A percentile compares a stretch with the other conserved stretches of the same genome.
These are phyloP conservation scores for Hoplostethus mediterraneus DNA, from an alignment of 2,797 vertebrate genomes.

Conservation along the genomic window DNA sequence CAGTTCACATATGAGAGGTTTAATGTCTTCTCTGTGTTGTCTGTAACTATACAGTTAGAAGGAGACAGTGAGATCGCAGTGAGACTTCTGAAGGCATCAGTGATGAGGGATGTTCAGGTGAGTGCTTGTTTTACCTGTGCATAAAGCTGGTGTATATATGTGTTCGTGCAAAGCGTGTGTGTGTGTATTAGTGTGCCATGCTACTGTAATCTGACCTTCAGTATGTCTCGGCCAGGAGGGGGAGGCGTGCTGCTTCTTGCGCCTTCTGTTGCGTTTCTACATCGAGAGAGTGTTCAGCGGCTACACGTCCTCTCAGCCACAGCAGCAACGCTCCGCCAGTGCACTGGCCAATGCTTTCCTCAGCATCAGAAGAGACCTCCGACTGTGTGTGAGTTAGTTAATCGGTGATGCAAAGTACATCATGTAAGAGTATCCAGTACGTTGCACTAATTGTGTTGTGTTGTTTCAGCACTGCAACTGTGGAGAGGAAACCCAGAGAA, in stretches of 20 bases:
- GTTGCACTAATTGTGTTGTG: conserved; percentile 5
- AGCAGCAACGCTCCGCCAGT: conserved; percentile 77
- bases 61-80: conserved; percentile 74
- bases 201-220: conserved; percentile 7
- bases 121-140: conserved; percentile 20
- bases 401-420: neutral
- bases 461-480: conserved; percentile 79
- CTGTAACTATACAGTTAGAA: conserved; percentile 60
- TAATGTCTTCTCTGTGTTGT: neutral
- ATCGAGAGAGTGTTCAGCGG: conserved; percentile 84
- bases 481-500: conserved; percentile 71
- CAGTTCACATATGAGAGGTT: neutral
- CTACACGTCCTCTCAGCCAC: conserved; percentile 62
- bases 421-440: no score
- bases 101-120: conserved; percentile 78
- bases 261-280: conserved; percentile 84
- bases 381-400: conserved; percentile 80
- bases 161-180: neutral
- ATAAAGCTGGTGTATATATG: neutral
- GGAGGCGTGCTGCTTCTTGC: conserved; percentile 86
- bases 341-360: conserved; percentile 86
- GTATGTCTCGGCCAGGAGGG: conserved; percentile 64
- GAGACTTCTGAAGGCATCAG: conserved; percentile 72
- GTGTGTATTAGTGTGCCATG: no score
- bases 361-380: conserved; percentile 80